A percentile compares a stretch with the other conserved stretches of the same genome.
Evolutionary conservation across 2,113 vertebrate species (phyloP).

Genomic region (Corydoras sp.): DNA sequence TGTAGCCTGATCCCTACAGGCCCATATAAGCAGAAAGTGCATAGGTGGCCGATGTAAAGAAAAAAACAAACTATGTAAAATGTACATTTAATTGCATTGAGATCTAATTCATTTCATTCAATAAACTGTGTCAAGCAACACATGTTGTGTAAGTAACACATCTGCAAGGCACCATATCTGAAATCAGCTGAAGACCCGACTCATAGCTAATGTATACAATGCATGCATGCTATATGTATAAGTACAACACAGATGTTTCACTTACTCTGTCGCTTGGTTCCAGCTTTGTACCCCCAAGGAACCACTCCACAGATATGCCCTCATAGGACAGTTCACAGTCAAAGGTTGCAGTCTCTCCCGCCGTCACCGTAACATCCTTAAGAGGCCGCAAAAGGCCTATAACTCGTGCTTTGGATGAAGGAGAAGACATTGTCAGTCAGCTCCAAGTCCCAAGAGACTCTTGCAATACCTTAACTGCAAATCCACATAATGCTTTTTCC

Average conservation of each 20-base stretch:
- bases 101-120: too few species aligned
- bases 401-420: slow-evolving; percentile 82
- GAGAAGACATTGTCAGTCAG: slow-evolving; percentile 74
- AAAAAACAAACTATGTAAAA: too few species aligned
- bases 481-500: slow-evolving; percentile 66
- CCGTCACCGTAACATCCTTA: slow-evolving; percentile 88
- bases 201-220: neutral
- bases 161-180: too few species aligned
- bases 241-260: slow-evolving; percentile 8
- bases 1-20: slow-evolving; percentile 54
- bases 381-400: slow-evolving; percentile 81
- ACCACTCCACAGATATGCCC: slow-evolving; percentile 90
- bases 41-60: neutral
- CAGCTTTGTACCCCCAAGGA: slow-evolving; percentile 82
- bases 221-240: slow-evolving; percentile 7
- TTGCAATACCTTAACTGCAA: slow-evolving; percentile 54
- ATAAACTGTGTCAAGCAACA: too few species aligned
- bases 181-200: too few species aligned
- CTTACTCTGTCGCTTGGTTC: slow-evolving; percentile 90
- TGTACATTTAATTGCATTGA: too few species aligned
- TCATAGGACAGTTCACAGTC: slow-evolving; percentile 95
- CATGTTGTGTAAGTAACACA: too few species aligned
- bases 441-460: slow-evolving; percentile 56
- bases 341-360: slow-evolving; percentile 92
- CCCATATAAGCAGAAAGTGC: slow-evolving; percentile 63